Percentiles rank a stretch among this genome's conserved stretches.
phyloP scores from a whole-genome alignment of 1,140 invertebrate genomes.

The Paraescarpia echinospica region DNA sequence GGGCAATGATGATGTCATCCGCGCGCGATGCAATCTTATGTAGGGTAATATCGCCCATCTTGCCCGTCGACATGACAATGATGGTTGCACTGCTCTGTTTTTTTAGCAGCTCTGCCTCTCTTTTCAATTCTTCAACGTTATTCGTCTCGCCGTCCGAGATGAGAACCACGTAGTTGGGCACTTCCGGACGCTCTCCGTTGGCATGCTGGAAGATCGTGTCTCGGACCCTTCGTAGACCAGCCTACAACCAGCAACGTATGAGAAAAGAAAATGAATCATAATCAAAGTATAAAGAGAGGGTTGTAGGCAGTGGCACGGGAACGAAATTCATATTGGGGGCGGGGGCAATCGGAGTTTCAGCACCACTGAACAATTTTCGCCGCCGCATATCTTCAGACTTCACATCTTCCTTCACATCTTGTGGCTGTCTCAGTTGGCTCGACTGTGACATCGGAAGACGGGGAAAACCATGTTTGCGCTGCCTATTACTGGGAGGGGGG shows the following conservation, averaged over 20 bases:
- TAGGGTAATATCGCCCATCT: neutral
- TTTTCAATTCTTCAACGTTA: neutral
- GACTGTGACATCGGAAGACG: no score
- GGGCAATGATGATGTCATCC: neutral
- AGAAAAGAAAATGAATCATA: no score
- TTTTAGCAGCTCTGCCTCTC: neutral
- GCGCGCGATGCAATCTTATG: neutral
- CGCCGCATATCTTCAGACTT: no score
- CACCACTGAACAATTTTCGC: no score
- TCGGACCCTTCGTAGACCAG: neutral
- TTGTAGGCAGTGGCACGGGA: no score
- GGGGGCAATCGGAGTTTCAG: no score
- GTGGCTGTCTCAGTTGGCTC: no score
- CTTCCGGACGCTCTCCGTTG: conserved; percentile 16
- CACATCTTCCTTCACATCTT: no score
- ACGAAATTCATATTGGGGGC: no score
- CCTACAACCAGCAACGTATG: neutral
- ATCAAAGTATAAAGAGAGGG: no score
- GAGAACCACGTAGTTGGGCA: neutral
- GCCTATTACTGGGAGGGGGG: no score
- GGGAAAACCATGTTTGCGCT: no score
- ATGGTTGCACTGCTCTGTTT: neutral
- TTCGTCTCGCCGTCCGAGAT: conserved; percentile 17
- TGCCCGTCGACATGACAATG: neutral
- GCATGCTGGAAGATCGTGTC: neutral